phyloP scores from a whole-genome alignment of 2,113 vertebrate genomes.

The Python bivittatus region DNA sequence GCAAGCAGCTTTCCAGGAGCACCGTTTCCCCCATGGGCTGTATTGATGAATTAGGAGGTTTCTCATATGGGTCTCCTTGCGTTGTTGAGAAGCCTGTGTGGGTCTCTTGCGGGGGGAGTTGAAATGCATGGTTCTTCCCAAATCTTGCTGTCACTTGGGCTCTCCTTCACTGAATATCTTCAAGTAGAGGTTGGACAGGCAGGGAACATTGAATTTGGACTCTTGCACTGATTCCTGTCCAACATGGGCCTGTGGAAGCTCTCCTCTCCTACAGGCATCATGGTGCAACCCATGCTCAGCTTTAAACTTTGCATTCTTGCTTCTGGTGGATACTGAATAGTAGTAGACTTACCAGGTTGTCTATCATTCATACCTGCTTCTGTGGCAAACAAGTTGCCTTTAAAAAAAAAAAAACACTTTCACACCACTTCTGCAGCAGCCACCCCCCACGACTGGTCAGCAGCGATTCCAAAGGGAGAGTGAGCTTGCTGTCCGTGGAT shows the following conservation, averaged over 20 bases:
- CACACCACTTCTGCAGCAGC: conserved; percentile 49
- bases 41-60: too few species aligned
- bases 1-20: too few species aligned
- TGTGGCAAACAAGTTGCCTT: too few species aligned
- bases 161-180: too few species aligned
- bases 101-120: too few species aligned
- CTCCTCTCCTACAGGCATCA: neutral
- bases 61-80: too few species aligned
- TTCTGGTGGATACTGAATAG: neutral
- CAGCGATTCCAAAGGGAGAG: conserved; percentile 89
- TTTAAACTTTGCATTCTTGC: neutral
- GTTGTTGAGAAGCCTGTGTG: too few species aligned
- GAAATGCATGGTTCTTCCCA: too few species aligned
- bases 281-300: neutral
- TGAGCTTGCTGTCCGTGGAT: conserved; percentile 78
- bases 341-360: neutral
- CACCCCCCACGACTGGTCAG: conserved; percentile 81
- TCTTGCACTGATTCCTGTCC: neutral
- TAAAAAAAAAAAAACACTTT: neutral
- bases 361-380: neutral
- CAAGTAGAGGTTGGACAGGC: too few species aligned
- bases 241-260: neutral
- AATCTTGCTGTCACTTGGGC: too few species aligned
- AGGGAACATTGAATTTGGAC: too few species aligned
- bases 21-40: too few species aligned